Evolutionary conservation across 2,797 vertebrate genomes (phyloP), one percentile per base, ranked within the genome.

Genomic region (Alfaro cultratus): DNA sequence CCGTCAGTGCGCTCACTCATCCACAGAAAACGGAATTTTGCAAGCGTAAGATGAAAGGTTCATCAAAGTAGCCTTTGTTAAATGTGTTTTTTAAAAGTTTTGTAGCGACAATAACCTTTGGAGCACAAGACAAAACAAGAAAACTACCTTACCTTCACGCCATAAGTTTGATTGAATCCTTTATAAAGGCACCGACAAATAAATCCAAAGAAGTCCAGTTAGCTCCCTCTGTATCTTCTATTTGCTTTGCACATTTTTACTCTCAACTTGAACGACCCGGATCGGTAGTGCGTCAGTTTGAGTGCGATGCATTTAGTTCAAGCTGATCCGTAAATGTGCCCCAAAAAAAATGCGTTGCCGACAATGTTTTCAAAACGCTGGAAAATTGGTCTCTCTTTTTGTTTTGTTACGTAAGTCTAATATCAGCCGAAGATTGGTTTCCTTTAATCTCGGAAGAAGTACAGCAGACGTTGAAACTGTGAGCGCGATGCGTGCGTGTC

Each of bases 131-230:
- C 47, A 79, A 73, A 71, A 60, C 36, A 39, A 70, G 13, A 76
- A 0, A 55, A n/a, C 34, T 16, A 45, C 60, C 95, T 95, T 95
- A 96, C 95, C 95, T 96, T 95, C 94, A 96, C 93, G 94, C 94
- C 95, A 96, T 96, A 95, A 94, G 95, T 95, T 94, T 91, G 83
- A 90, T 75, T 75, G 80, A 89, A 85, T 89, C 79, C 84, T 80
- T 91, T 80, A 85, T 81, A 64, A 85, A 83, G 82, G 55, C 82
- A 80, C 76, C 85, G 29, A 79, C 79, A 86, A 87, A 86, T 94
- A 92, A 92, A 93, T 96, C 94, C 95, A 92, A 91, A 78, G 68
- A 83, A 81, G 79, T 92, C 90, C 91, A 86, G 74, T 90, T 80
- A 88, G 68, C 80, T 87, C 81, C 85, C 84, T 73, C 84, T 68